A percentile compares a stretch with the other conserved stretches of the same genome.
These are phyloP conservation scores for Napeogenes sylphis DNA, from an alignment of 2,888 invertebrate species.

Conservation along the genomic window DNA sequence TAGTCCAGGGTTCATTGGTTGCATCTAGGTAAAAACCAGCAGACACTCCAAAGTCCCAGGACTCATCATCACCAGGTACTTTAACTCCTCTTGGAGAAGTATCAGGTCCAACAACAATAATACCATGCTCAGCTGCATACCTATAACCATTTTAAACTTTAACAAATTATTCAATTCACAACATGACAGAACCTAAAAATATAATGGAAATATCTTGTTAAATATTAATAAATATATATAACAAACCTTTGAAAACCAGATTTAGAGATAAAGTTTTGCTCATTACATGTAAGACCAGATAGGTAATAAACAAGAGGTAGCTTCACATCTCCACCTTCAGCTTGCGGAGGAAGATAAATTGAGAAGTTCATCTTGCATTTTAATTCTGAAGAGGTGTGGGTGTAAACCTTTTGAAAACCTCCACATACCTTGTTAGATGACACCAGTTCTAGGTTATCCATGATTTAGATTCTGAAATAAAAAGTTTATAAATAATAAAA, in stretches of 20 bases:
- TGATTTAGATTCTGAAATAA: conserved; percentile 38
- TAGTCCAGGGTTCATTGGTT: conserved; percentile 92
- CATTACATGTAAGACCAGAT: conserved; percentile 95
- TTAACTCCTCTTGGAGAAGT: conserved; percentile 95
- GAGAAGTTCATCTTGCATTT: conserved; percentile 96
- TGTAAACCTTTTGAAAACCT: conserved; percentile 90
- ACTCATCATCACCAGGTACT: conserved; percentile 93
- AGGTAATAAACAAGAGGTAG: conserved; percentile 93
- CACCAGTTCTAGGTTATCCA: conserved; percentile 78
- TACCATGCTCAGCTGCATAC: conserved; percentile 89
- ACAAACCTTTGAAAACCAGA: conserved; percentile 90
- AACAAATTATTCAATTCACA: neutral
- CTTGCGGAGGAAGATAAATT: conserved; percentile 90
- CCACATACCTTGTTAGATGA: conserved; percentile 86
- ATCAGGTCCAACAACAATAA: conserved; percentile 95
- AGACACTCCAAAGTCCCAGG: conserved; percentile 95
- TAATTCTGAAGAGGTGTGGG: conserved; percentile 86
- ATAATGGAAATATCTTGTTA: conserved; percentile 20
- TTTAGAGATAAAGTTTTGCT: conserved; percentile 97
- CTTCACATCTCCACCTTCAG: conserved; percentile 77
- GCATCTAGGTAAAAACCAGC: conserved; percentile 98
- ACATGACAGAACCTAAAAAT: conserved; percentile 8
- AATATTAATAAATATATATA: conserved; percentile 5
- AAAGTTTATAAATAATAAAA: neutral
- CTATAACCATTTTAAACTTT: conserved; percentile 41